Evolutionary conservation across 2,113 vertebrate species (phyloP), one percentile per base, ranked within the genome.

Genomic region (Gracilinanus agilis): DNA sequence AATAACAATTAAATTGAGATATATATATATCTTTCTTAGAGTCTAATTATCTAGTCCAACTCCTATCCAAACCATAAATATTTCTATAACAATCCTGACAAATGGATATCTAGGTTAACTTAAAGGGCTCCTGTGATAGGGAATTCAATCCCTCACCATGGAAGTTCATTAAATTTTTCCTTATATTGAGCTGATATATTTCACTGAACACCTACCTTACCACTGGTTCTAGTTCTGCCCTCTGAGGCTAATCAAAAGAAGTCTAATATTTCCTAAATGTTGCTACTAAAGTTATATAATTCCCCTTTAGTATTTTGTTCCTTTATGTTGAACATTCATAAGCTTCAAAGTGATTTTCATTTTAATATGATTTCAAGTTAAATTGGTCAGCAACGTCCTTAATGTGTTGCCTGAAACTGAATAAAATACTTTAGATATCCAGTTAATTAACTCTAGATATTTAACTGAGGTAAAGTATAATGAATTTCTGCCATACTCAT

Each of bases 1-100:
- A 90, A 88, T 93, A 54, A 88, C 54, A 90, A 29, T 96, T 49
- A 61, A 95, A 11, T 96, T 95, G 34, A 91, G n/a, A n/a, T n/a
- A n/a, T 53, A 88, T 94, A 54, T 54, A 54, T 90, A 89, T 94
- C 53, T 93, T 89, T 94, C 19, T 83, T 83, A 83, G 11, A 61
- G n/a, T 40, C 67, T 83, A 83, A 83, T 83, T 40, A 40, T 83
- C 67, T 40, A 83, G 16, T 83, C n/a, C 5, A 83, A 83, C 19
- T 21, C 34, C n/a, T 40, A 83, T 83, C 19, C 40, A 40, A 83
- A 83, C 2, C n/a, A 83, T 83, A 40, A n/a, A 40, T 83, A 40
- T 83, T 83, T 83, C n/a, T 40, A 40, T 83, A 83, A 40, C 67
- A 83, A 21, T 19, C 67, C n/a, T 83, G 67, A 83, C 16, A 83